Evolutionary conservation across 2,113 vertebrate genomes (phyloP).

Genomic region (Oreochromis niloticus): DNA sequence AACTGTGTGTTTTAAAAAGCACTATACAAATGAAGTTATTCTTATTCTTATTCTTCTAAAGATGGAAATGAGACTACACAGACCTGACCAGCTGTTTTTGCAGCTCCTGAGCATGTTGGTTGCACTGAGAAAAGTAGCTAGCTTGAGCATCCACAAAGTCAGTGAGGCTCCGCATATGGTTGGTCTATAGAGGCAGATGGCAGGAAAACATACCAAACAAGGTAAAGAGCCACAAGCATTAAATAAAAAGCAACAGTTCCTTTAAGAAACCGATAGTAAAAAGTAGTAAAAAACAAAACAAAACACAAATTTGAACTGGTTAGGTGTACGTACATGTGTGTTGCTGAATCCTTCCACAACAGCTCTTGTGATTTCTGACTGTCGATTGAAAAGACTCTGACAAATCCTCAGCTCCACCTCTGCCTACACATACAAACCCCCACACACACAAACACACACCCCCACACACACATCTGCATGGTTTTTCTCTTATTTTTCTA

Average conservation of each 20-base stretch:
- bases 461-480: background rate
- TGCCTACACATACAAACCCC: conserved; percentile 72
- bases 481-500: background rate
- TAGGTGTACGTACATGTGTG: conserved; percentile 80
- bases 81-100: conserved; percentile 93
- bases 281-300: fast-evolving
- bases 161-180: conserved; percentile 86
- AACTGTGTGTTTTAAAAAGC: background rate
- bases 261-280: background rate
- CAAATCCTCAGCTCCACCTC: conserved; percentile 89
- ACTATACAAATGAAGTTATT: background rate
- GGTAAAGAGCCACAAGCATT: background rate
- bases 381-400: conserved; percentile 91
- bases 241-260: background rate
- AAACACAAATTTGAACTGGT: background rate
- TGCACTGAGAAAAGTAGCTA: conserved; percentile 87
- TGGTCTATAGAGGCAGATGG: conserved; percentile 49
- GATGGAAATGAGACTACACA: background rate
- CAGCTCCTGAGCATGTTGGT: conserved; percentile 89
- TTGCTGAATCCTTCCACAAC: conserved; percentile 84
- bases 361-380: conserved; percentile 84
- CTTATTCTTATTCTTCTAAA: background rate
- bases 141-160: conserved; percentile 94
- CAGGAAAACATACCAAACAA: background rate
- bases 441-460: background rate